Evolutionary conservation across 2,113 vertebrate species (phyloP).

Genomic region (Parotia lawesii): DNA sequence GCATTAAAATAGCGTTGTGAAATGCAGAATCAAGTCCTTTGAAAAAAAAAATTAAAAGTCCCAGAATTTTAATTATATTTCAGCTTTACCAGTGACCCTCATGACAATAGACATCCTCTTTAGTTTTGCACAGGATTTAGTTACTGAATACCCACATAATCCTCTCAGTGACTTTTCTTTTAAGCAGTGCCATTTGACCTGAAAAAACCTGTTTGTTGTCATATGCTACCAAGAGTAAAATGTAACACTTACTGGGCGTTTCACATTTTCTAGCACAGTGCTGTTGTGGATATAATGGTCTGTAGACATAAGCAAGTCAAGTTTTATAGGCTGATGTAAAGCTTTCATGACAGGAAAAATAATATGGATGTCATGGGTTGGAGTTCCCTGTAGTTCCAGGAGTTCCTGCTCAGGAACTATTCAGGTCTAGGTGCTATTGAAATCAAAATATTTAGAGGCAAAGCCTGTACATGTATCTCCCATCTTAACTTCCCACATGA

Average conservation of each 20-base stretch:
- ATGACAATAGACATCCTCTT: background rate
- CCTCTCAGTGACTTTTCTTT: background rate
- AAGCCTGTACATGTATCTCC: background rate
- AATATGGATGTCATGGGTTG: background rate
- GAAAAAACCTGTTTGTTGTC: background rate
- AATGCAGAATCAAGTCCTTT: background rate
- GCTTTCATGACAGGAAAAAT: background rate
- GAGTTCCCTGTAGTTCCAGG: background rate
- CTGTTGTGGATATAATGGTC: background rate
- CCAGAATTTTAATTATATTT: constrained; percentile 29
- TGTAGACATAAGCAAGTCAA: background rate
- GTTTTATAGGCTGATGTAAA: background rate
- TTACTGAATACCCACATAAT: constrained; percentile 7
- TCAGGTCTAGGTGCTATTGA: background rate
- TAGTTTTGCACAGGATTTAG: background rate
- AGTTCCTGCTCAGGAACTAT: background rate
- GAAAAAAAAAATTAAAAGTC: background rate
- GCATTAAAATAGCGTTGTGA: background rate
- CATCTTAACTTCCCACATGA: fast-evolving
- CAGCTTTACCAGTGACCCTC: background rate
- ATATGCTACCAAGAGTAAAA: background rate
- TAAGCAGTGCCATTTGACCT: background rate
- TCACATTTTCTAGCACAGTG: background rate
- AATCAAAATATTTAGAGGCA: background rate
- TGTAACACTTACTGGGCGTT: background rate